Base-by-base conservation (phyloP, 2,888 invertebrate species). In the Tachina grossa region DNA sequence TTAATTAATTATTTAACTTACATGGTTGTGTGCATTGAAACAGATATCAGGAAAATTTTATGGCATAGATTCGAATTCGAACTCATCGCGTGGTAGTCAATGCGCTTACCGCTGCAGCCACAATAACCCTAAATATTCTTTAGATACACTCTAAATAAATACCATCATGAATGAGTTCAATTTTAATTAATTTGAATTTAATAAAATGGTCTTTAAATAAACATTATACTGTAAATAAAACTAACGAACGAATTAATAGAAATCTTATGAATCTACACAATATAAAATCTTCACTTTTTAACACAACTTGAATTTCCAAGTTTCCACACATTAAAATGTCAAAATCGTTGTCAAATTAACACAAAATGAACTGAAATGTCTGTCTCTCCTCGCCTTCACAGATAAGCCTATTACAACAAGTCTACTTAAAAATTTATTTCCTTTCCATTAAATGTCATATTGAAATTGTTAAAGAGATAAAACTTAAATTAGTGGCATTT, bases 251-350 rank as follows among this genome's bases (percentile, higher is more conserved):
- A 6, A 10, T n/a, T 19, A n/a, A 45, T 31, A 22, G 31, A 63
- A 19, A 22, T 19, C 4, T 39, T 57, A 11, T 57, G 14, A 57
- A 22, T 31, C 72, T 14, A 45, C 45, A 57, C 45, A 57, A 45
- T 14, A 31, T 45, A 8, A 31, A 31, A 31, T 31, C 31, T 31
- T 57, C 43, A 6, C 6, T 43, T 1, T 63, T 45, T 63, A 1
- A 13, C 43, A 63, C 1, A n/a, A 3, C 2, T 47, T 49, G 49
- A 65, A 10, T 11, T 31, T 22, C 9, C 1, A 31, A 68, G n/a
- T 69, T 68, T 75, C 57, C 75, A 65, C 69, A 69, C 57, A 59
- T 72, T 63, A 71, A 72, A 80, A 53, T 80, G 57, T 63, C 65
- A 71, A 80, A 76, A 69, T 66, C 47, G 11, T 57, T 79, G 55